Evolutionary conservation across 2,888 invertebrate genomes (phyloP).

Genomic region (Rhingia rostrata): DNA sequence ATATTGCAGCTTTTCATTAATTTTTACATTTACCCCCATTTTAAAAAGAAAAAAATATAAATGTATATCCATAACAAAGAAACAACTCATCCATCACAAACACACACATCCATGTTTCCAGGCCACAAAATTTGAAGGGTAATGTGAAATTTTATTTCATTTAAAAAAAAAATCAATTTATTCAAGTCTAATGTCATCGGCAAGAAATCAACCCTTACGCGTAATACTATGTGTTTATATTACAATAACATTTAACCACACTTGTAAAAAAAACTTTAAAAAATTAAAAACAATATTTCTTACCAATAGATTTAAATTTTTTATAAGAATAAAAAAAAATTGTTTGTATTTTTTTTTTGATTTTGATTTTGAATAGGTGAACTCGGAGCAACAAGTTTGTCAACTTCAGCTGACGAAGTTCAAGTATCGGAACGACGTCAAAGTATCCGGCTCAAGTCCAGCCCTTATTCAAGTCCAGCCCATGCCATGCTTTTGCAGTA

Average conservation of each 20-base stretch:
- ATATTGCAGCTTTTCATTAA: constrained; percentile 71
- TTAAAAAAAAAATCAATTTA: constrained; percentile 13
- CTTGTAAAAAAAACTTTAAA: constrained; percentile 43
- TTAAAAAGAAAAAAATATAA: constrained; percentile 34
- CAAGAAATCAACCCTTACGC: constrained; percentile 24
- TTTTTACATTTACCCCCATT: constrained; percentile 48
- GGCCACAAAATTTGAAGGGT: constrained; percentile 69
- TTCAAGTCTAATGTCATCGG: constrained; percentile 31
- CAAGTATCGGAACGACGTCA: constrained; percentile 70
- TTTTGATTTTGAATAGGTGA: constrained; percentile 70
- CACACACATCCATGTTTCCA: constrained; percentile 72
- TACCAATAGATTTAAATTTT: constrained; percentile 48
- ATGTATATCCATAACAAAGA: constrained; percentile 49
- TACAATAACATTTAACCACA: constrained; percentile 66
- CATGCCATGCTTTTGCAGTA: constrained; percentile 78
- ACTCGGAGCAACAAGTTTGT: constrained; percentile 54
- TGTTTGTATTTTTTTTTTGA: constrained; percentile 46
- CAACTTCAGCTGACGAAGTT: constrained; percentile 20
- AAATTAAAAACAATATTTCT: constrained; percentile 43
- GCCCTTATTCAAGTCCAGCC: constrained; percentile 80
- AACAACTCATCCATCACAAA: constrained; percentile 71
- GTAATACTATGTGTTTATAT: constrained; percentile 53
- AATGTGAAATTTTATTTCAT: constrained; percentile 46
- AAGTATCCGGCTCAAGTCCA: constrained; percentile 78
- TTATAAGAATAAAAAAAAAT: constrained; percentile 17